These are phyloP conservation scores for Sphinx pinastri DNA, from an alignment of 2,888 invertebrate genomes.

Conservation along the genomic window DNA sequence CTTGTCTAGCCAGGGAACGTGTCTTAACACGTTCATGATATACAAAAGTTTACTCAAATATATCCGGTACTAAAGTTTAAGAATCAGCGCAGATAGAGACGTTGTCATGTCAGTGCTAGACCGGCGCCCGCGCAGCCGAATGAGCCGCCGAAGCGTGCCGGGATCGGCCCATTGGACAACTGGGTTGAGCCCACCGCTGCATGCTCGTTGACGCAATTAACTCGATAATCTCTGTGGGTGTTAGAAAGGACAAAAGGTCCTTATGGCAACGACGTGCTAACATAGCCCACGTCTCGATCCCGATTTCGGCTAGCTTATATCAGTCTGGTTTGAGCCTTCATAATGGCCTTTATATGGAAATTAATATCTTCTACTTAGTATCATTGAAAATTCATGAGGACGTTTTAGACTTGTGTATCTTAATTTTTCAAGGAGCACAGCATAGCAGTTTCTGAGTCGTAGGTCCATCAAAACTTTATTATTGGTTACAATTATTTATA, in stretches of 20 bases:
- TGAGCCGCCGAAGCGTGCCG: constrained; percentile 21
- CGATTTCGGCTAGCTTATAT: background rate
- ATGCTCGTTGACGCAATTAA: background rate
- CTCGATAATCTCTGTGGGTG: constrained; percentile 15
- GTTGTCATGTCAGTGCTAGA: constrained; percentile 50
- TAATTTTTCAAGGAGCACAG: no score
- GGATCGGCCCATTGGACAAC: constrained; percentile 19
- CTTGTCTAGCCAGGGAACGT: no score
- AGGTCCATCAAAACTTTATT: no score
- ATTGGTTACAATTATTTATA: no score
- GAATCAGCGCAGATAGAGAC: constrained; percentile 58
- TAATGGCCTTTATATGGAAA: no score
- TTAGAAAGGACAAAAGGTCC: constrained; percentile 1
- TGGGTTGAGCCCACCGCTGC: constrained; percentile 4
- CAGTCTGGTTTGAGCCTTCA: background rate
- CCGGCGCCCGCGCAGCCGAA: constrained; percentile 44
- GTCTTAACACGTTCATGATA: no score
- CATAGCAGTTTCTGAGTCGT: no score
- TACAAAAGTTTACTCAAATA: no score
- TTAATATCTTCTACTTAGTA: no score
- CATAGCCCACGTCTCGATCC: background rate
- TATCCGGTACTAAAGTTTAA: constrained; percentile 48
- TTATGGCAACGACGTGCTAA: background rate
- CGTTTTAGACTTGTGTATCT: no score
- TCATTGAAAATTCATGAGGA: no score